These are phyloP conservation scores for Triplophysa bombifrons DNA, from an alignment of 2,797 vertebrate species.

Conservation along the genomic window DNA sequence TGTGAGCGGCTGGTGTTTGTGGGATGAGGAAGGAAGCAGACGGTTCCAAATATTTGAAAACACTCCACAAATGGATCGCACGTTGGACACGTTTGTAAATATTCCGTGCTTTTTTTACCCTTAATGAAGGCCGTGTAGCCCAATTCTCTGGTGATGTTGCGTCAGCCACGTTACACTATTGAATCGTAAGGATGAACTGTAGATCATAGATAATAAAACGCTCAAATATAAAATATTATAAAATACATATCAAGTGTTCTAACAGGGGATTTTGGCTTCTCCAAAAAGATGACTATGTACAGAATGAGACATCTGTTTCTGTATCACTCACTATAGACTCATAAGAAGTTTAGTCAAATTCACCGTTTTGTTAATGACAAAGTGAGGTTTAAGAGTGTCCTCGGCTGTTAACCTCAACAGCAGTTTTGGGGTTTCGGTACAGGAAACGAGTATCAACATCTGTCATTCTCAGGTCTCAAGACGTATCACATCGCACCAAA, in stretches of 20 bases:
- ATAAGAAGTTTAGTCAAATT: slow-evolving; percentile 27
- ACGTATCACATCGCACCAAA: background rate
- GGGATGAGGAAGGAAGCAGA: slow-evolving; percentile 23
- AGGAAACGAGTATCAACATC: slow-evolving; percentile 19
- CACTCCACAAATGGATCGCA: background rate
- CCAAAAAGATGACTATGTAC: background rate
- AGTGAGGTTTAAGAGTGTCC: slow-evolving; percentile 37
- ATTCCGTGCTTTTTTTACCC: background rate
- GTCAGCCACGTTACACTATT: background rate
- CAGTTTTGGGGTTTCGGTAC: slow-evolving; percentile 4
- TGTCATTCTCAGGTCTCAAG: background rate
- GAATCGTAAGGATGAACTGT: background rate
- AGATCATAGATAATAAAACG: background rate
- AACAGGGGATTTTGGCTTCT: too few relatives aligned
- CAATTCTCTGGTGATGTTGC: too few relatives aligned
- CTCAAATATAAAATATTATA: too few relatives aligned
- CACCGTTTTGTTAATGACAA: slow-evolving; percentile 29
- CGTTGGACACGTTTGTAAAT: slow-evolving; percentile 1
- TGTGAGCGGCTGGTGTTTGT: slow-evolving; percentile 35
- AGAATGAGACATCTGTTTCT: background rate
- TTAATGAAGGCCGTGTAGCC: background rate
- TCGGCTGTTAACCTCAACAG: slow-evolving; percentile 54
- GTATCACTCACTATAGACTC: background rate
- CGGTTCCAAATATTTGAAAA: slow-evolving; percentile 32
- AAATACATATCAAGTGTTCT: too few relatives aligned